Evolutionary conservation across 2,113 vertebrate species (phyloP), one percentile per base, ranked within the genome.

Genomic region (Caloenas nicobarica): DNA sequence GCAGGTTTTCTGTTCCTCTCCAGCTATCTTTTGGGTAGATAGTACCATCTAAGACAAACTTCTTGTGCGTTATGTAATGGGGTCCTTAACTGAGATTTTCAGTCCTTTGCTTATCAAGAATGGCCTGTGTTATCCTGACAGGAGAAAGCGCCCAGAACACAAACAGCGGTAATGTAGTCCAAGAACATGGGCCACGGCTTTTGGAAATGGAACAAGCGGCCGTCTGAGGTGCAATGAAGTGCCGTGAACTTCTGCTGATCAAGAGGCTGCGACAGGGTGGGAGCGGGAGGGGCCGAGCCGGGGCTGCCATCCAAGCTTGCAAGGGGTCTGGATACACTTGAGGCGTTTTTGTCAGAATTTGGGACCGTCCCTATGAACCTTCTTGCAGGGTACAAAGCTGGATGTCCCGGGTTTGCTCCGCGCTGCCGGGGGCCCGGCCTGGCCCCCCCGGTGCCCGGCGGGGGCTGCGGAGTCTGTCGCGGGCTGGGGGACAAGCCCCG

Each of bases 371-470:
- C 29, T 2, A 21, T 19, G 68, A 50, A 16, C 9, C 25, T 34
- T 40, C 9, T 4, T 0, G 3, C 8, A 1, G 31, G 10, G 7
- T 1, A 13, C 4, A 12, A 10, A 34, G 50, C 25, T 2, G 68
- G 24, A 38, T n/a, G 73, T 23, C 17, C 34, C 56, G 9, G 46
- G 44, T 46, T 28, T 5, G 64, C 26, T 10, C 64, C 6, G 61
- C 11, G 11, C 53, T 34, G 51, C 34, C 10, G 19, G 48, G 48
- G 70, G 26, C 23, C 46, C 24, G 57, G 71, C 34, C 42, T 10
- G 7, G 36, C 53, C 34, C 26, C 4, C 46, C 5, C 16, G 23
- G 21, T 7, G 57, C 16, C 50, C 68, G 53, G 25, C 38, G 8
- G 61, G 36, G 26, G 50, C 51, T 42, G 48, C 23, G 15, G 53